These are phyloP conservation scores for Gisinianus flammeolus DNA, from an alignment of 2,888 invertebrate species.

Conservation along the genomic window DNA sequence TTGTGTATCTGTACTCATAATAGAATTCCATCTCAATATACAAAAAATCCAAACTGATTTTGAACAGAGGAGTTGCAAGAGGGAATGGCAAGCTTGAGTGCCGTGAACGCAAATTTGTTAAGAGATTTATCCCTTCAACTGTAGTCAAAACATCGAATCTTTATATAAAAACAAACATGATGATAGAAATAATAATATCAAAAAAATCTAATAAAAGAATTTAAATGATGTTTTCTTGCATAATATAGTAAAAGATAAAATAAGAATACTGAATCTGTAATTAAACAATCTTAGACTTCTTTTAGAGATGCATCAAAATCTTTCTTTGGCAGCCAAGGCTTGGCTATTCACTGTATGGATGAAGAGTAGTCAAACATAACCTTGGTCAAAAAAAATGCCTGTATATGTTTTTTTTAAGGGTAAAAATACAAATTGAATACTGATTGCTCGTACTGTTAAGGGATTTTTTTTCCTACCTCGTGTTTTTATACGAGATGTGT, in stretches of 20 bases:
- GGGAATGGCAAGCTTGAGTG: slow-evolving; percentile 4
- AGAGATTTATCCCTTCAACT: not conserved
- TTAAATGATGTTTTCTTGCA: not conserved
- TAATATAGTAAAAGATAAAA: not conserved
- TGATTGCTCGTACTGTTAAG: slow-evolving; percentile 9
- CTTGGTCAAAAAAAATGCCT: slow-evolving; percentile 23
- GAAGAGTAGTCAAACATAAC: slow-evolving; percentile 36
- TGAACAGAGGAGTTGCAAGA: not conserved
- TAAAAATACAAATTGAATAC: slow-evolving; percentile 29
- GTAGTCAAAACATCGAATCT: not conserved
- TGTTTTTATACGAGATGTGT: too few relatives aligned
- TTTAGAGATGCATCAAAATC: too few relatives aligned
- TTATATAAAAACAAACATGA: too few relatives aligned
- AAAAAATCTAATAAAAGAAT: too few relatives aligned
- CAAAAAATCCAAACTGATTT: not conserved
- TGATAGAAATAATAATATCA: too few relatives aligned
- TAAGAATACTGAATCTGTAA: too few relatives aligned
- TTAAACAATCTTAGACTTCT: too few relatives aligned
- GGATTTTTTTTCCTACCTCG: too few relatives aligned
- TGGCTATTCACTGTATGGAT: too few relatives aligned
- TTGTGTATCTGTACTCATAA: not conserved
- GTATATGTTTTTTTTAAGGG: too few relatives aligned
- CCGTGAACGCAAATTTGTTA: slow-evolving; percentile 22
- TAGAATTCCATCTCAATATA: not conserved
- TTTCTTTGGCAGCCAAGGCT: too few relatives aligned